These are phyloP conservation scores for Palloptera scutellata DNA, from an alignment of 2,888 invertebrate species.

Conservation along the genomic window DNA sequence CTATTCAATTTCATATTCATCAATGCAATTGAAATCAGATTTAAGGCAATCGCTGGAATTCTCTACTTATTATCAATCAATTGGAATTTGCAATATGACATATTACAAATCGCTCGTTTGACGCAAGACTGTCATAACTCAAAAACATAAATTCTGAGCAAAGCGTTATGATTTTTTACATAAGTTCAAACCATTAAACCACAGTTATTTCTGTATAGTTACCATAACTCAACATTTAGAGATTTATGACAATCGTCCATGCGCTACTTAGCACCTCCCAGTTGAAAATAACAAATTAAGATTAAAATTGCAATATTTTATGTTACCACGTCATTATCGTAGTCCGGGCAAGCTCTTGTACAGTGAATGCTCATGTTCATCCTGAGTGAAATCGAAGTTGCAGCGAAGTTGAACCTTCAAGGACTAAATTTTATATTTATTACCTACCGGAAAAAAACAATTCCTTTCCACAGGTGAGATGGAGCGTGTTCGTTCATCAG, in stretches of 20 bases:
- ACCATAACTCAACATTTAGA: no score
- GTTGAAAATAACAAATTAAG: conserved; percentile 54
- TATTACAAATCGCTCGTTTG: no score
- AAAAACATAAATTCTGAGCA: no score
- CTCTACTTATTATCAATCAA: conserved; percentile 40
- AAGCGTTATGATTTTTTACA: no score
- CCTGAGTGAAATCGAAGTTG: conserved; percentile 33
- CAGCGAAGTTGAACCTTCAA: background rate
- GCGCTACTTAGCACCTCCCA: conserved; percentile 38
- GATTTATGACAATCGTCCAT: no score
- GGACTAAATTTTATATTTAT: background rate
- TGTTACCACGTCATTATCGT: conserved; percentile 54
- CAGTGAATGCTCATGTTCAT: conserved; percentile 44
- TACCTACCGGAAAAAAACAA: conserved; percentile 55
- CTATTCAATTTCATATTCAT: conserved; percentile 53
- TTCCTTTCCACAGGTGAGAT: conserved; percentile 46
- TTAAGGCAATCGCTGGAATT: conserved; percentile 53
- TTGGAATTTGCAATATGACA: no score
- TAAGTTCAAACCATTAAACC: no score
- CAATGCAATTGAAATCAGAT: conserved; percentile 54
- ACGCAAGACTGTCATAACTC: no score
- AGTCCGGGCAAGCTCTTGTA: conserved; percentile 57
- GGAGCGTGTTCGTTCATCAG: conserved; percentile 43
- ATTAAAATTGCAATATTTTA: conserved; percentile 55
- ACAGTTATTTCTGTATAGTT: no score